Evolutionary conservation across 2,888 invertebrate species (phyloP).

Genomic region (Carabus problematicus): DNA sequence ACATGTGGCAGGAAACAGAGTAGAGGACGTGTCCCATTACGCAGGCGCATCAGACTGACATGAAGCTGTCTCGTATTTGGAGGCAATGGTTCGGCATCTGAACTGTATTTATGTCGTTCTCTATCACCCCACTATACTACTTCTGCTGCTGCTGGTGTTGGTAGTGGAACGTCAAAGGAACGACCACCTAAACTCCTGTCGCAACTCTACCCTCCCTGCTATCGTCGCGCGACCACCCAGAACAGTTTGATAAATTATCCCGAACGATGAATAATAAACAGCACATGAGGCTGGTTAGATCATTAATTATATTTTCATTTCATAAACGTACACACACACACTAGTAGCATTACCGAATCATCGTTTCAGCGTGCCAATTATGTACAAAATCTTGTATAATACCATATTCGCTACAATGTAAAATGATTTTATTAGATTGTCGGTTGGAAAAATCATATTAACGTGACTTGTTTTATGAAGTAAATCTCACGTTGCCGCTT

Average conservation of each 20-base stretch:
- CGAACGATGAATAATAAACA: conserved; percentile 14
- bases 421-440: too few relatives aligned
- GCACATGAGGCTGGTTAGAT: not conserved
- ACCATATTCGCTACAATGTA: too few relatives aligned
- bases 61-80: conserved; percentile 23
- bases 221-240: not conserved
- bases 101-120: conserved; percentile 25
- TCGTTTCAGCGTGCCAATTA: too few relatives aligned
- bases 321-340: not conserved
- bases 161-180: not conserved
- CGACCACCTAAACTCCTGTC: not conserved
- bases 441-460: too few relatives aligned
- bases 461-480: too few relatives aligned
- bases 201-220: not conserved
- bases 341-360: too few relatives aligned
- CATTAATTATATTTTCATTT: conserved; percentile 12
- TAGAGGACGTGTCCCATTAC: not conserved
- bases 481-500: too few relatives aligned
- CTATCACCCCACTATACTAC: too few relatives aligned
- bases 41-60: conserved; percentile 8
- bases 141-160: too few relatives aligned
- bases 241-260: conserved; percentile 16
- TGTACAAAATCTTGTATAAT: too few relatives aligned
- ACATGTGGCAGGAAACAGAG: too few relatives aligned
- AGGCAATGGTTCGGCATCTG: conserved; percentile 29